Base-by-base conservation (phyloP, 2,888 invertebrate genomes). In the Eupithecia insigniata region DNA sequence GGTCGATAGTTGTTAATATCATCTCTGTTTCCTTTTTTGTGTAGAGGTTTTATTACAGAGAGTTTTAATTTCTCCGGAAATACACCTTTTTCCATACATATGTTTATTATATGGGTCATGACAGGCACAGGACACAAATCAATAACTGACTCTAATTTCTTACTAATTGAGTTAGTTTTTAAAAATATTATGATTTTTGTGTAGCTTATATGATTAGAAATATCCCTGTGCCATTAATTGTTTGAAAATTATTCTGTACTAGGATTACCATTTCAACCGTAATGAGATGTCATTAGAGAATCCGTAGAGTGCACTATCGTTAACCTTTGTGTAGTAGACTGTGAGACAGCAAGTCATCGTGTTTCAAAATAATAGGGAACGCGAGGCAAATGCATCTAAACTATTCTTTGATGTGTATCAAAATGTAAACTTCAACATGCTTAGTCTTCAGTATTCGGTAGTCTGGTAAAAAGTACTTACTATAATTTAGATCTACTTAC, bases 271-370 rank as follows among this genome's bases (percentile, higher is more conserved):
- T 26, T 60, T 60, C 14, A 61, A n/a, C n/a, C 7, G 8, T 61
- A 61, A 61, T 26, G 61, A 61, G 30, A 61, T 61, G 30, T 61
- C 32, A 32, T 61, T 32, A 30, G 18, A 61, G 7, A 3, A 61
- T 28, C 16, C 30, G 6, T 61, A 30, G 4, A 61, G 46, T 32
- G 30, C 61, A 61, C 32, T 61, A 32, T 61, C 30, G 18, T 7
- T n/a, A 61, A 61, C 32, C 18, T 32, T 61, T n/a, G 8, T 32
- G 10, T 8, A 30, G 28, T n/a, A 8, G 18, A 28, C 30, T 28
- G 30, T 30, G n/a, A n/a, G 3, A 51, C 46, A 51, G 46, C 46
- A 51, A 51, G 46, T 51, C 2, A 22, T 51, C 22, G 10, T 51
- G 2, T 51, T 22, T 43, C 43, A 22, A 51, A 51, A 51, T 51